Percentiles rank a stretch among this genome's conserved stretches.
These are phyloP conservation scores for Oscheius sp. DNA, from an alignment of 2,888 invertebrate species.

Conservation along the genomic window DNA sequence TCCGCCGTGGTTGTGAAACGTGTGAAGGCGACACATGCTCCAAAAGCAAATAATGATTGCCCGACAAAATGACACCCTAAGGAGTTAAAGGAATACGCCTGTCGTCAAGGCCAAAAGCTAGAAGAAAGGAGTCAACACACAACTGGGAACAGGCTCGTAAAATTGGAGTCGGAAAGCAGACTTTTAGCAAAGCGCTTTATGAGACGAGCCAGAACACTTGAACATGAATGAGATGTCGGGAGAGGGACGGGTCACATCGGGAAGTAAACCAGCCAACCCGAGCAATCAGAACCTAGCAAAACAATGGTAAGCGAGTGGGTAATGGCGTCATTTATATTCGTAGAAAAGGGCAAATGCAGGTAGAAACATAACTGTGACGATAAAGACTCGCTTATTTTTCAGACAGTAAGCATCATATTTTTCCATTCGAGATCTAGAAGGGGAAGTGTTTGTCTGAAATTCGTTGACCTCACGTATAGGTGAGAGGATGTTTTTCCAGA, in stretches of 20 bases:
- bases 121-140: not conserved
- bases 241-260: too few relatives aligned
- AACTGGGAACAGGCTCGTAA: not conserved
- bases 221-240: conserved; percentile 21
- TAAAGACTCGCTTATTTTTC: too few relatives aligned
- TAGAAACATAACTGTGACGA: too few relatives aligned
- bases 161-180: not conserved
- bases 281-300: not conserved
- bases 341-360: too few relatives aligned
- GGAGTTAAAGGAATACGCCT: conserved; percentile 4
- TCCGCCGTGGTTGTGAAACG: not conserved
- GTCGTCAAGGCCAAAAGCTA: not conserved
- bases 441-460: too few relatives aligned
- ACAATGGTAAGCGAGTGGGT: not conserved
- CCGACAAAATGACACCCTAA: conserved; percentile 19
- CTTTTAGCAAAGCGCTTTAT: not conserved
- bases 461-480: too few relatives aligned
- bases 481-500: too few relatives aligned
- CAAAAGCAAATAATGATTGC: conserved; percentile 21
- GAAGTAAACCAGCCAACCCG: not conserved
- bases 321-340: not conserved
- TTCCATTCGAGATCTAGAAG: too few relatives aligned
- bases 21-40: conserved; percentile 1
- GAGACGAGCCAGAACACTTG: not conserved
- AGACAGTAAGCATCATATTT: too few relatives aligned